Conservation (phyloP, 2,113 vertebrate genomes). For the Cynocephalus volans region DNA sequence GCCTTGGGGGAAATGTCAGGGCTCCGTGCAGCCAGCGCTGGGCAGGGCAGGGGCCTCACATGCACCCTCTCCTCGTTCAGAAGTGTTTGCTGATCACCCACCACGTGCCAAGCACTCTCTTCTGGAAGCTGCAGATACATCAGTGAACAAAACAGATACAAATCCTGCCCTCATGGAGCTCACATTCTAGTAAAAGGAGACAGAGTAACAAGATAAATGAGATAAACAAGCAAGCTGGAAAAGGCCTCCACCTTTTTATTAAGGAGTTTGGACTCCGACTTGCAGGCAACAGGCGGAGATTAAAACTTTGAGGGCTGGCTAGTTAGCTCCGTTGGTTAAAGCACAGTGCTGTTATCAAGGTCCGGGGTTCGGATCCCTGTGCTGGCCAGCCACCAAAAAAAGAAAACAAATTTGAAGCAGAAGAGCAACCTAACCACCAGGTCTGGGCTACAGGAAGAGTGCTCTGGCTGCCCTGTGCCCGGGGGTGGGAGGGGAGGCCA, state of each 20-base stretch:
- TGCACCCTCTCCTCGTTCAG: accelerated
- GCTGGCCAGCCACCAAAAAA: too few species aligned
- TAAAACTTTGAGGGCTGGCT: too few species aligned
- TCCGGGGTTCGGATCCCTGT: too few species aligned
- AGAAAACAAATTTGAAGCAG: neutral
- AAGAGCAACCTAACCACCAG: accelerated
- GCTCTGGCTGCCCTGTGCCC: neutral
- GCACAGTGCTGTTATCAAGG: too few species aligned
- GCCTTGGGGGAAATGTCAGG: neutral
- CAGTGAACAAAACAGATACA: neutral
- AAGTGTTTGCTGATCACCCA: neutral
- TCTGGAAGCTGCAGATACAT: neutral
- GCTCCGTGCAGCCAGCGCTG: accelerated
- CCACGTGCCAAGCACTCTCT: neutral
- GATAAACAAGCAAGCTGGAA: neutral
- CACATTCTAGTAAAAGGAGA: neutral
- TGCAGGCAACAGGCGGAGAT: too few species aligned
- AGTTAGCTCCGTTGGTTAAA: too few species aligned
- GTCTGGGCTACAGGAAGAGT: neutral
- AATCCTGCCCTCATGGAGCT: neutral
- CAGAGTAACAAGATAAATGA: neutral
- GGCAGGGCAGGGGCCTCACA: too few species aligned
- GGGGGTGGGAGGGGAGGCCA: too few species aligned
- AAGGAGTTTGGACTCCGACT: too few species aligned
- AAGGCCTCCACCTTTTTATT: neutral